phyloP scores from a whole-genome alignment of 2,797 vertebrate species.

The Sphaeramia orbicularis region DNA sequence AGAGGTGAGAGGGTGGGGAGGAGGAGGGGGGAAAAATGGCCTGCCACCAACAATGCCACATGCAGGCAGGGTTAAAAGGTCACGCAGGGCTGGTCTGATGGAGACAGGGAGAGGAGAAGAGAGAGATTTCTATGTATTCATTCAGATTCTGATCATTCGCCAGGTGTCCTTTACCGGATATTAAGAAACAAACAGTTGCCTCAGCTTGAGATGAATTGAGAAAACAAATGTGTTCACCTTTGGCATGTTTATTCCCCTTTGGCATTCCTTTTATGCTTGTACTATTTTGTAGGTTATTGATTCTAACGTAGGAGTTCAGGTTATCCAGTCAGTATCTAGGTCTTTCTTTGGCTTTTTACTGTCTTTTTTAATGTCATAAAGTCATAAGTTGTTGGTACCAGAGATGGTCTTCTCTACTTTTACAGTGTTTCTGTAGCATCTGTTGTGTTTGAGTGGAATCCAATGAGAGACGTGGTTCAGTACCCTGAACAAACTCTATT shows the following conservation, averaged over 20 bases:
- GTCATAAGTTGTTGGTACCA: too few relatives aligned
- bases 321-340: too few relatives aligned
- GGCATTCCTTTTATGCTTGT: neutral
- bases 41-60: neutral
- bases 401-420: too few relatives aligned
- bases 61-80: constrained; percentile 11
- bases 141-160: constrained; percentile 20
- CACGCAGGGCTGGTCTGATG: constrained; percentile 15
- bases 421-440: too few relatives aligned
- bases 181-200: neutral
- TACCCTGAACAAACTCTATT: too few relatives aligned
- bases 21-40: neutral
- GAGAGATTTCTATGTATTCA: constrained; percentile 15
- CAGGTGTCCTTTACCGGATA: constrained; percentile 5
- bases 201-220: constrained; percentile 29
- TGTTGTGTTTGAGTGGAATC: too few relatives aligned
- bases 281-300: neutral
- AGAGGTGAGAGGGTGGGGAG: neutral
- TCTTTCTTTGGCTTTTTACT: too few relatives aligned
- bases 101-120: constrained; percentile 1
- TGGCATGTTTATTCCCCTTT: constrained; percentile 4
- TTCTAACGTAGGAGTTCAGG: too few relatives aligned
- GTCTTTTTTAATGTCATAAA: too few relatives aligned
- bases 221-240: constrained; percentile 31
- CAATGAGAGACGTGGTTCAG: too few relatives aligned